Base-by-base conservation (phyloP, 2,888 invertebrate species). In the Onchidella celtica region DNA sequence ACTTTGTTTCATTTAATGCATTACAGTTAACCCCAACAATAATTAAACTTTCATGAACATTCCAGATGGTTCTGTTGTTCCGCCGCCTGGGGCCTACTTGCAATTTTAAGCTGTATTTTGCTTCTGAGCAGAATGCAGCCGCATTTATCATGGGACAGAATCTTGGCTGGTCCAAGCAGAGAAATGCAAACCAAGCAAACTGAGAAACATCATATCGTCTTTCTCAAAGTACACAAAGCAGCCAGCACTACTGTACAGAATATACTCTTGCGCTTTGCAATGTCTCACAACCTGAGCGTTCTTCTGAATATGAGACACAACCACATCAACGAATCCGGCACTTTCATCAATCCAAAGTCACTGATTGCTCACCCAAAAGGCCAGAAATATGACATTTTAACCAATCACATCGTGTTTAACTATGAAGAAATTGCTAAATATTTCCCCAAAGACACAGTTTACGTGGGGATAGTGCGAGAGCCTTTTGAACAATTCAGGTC, bases 151-250 rank as follows among this genome's bases (percentile, higher is more conserved):
- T n/a, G n/a, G n/a, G n/a, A n/a, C n/a, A n/a, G n/a, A n/a, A n/a
- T n/a, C n/a, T n/a, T n/a, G n/a, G n/a, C n/a, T n/a, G n/a, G n/a
- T n/a, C n/a, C n/a, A n/a, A n/a, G n/a, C n/a, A n/a, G n/a, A n/a
- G n/a, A n/a, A n/a, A n/a, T n/a, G n/a, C n/a, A n/a, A n/a, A n/a
- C n/a, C n/a, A n/a, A n/a, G n/a, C n/a, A n/a, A n/a, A 6, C 17
- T 9, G 73, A 82, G 32, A 38, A 32, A 21, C 61, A 34, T 2
- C 70, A 80, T 65, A 40, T 83, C 0, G 63, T 83, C 34, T 80
- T 83, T 68, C 63, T 82, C 24, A 85, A 85, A 29, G 85, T 82
- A 24, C 81, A 85, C 82, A 85, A 85, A 75, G 81, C 82, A n/a
- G 83, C 69, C 69, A 61, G 83, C 57, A 78, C 81, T 17, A 85